Evolutionary conservation across 2,797 vertebrate genomes (phyloP).

Genomic region (Epinephelus coioides): DNA sequence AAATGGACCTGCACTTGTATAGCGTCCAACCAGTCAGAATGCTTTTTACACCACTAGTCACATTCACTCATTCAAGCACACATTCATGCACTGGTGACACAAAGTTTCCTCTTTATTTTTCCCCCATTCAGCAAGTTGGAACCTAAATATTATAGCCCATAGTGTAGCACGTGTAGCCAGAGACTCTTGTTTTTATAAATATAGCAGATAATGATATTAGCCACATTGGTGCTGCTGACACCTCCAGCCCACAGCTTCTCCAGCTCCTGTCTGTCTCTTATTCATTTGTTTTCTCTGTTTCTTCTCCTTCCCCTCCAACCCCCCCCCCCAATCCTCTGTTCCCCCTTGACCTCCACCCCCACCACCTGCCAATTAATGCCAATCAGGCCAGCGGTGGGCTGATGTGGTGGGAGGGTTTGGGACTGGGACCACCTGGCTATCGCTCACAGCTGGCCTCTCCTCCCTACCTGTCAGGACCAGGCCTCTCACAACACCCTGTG

Average conservation of each 20-base stretch:
- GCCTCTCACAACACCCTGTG: conserved; percentile 34
- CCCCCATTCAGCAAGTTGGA: background rate
- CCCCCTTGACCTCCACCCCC: conserved; percentile 23
- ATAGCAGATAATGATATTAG: background rate
- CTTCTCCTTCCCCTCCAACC: background rate
- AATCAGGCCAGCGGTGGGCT: conserved; percentile 75
- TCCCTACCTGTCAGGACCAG: conserved; percentile 63
- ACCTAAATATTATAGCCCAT: background rate
- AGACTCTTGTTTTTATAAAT: background rate
- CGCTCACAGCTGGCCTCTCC: conserved; percentile 72
- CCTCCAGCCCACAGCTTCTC: background rate
- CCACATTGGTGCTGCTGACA: background rate
- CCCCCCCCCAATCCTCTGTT: background rate
- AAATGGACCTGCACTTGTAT: too few relatives aligned
- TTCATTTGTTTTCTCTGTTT: conserved; percentile 14
- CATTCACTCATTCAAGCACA: too few relatives aligned
- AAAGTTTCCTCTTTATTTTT: background rate
- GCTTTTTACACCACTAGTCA: too few relatives aligned
- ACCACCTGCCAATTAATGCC: conserved; percentile 80
- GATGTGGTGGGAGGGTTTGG: conserved; percentile 65
- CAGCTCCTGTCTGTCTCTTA: background rate
- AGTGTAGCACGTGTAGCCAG: background rate
- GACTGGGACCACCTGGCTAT: conserved; percentile 76
- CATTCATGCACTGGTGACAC: too few relatives aligned
- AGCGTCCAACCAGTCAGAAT: too few relatives aligned